phyloP scores from a whole-genome alignment of 2,888 invertebrate genomes.

The Epirrita christyi region DNA sequence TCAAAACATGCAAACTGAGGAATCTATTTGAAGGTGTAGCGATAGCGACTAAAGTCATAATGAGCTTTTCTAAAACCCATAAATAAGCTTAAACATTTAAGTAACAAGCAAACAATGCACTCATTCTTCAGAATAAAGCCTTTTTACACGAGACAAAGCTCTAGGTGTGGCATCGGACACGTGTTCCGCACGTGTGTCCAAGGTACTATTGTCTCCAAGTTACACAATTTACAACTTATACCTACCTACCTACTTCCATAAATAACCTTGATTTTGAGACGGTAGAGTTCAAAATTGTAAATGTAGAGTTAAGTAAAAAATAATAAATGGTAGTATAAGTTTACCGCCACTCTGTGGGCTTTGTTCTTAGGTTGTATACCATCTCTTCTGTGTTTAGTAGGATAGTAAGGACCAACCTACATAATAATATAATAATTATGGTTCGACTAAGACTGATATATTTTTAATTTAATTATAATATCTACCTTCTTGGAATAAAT shows the following conservation, averaged over 20 bases:
- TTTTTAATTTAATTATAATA: too few species aligned
- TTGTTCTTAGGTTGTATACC: slow-evolving; percentile 34
- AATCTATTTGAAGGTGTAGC: not conserved
- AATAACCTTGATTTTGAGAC: slow-evolving; percentile 4
- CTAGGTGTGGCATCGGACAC: slow-evolving; percentile 53
- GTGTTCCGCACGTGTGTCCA: slow-evolving; percentile 62
- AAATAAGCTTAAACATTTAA: slow-evolving; percentile 17
- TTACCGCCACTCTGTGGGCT: slow-evolving; percentile 49
- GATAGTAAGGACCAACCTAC: too few species aligned
- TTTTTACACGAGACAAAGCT: slow-evolving; percentile 38
- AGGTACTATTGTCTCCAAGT: slow-evolving; percentile 62
- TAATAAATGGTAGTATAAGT: slow-evolving; percentile 51
- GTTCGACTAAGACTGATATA: too few species aligned
- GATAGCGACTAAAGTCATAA: too few species aligned
- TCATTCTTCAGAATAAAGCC: slow-evolving; percentile 22
- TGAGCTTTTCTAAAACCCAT: not conserved
- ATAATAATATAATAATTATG: too few species aligned
- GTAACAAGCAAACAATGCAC: slow-evolving; percentile 26
- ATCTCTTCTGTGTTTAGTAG: not conserved
- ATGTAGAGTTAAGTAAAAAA: slow-evolving; percentile 38
- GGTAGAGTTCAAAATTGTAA: slow-evolving; percentile 9
- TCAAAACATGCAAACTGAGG: too few species aligned
- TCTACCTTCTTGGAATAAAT: too few species aligned
- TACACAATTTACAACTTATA: slow-evolving; percentile 39
- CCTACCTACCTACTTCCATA: slow-evolving; percentile 19